These are phyloP conservation scores for Microplitis deprimator DNA, from an alignment of 2,888 invertebrate genomes.

Conservation along the genomic window DNA sequence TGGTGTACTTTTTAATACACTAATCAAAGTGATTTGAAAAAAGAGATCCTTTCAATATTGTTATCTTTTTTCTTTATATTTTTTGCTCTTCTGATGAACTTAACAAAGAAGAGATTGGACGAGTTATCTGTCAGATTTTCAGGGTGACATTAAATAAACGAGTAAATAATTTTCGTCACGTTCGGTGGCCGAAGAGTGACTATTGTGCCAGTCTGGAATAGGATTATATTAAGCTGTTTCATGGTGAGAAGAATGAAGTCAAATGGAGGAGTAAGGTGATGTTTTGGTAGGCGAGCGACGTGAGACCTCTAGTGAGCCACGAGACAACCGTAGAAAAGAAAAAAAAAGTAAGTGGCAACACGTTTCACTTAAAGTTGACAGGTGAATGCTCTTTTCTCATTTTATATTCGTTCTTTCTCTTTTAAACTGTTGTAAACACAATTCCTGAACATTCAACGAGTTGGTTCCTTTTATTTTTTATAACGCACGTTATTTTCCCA, in stretches of 20 bases:
- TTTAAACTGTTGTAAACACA: constrained; percentile 24
- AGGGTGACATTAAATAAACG: constrained; percentile 66
- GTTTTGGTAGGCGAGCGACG: constrained; percentile 68
- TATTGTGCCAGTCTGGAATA: constrained; percentile 63
- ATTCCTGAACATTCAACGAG: constrained; percentile 11
- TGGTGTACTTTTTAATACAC: constrained; percentile 4
- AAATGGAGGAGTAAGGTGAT: constrained; percentile 67
- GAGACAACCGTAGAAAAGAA: constrained; percentile 44
- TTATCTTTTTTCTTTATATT: neutral
- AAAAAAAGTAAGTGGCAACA: constrained; percentile 33
- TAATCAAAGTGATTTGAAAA: constrained; percentile 29
- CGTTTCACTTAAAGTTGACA: constrained; percentile 60
- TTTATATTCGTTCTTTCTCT: constrained; percentile 5
- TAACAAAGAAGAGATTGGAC: constrained; percentile 19
- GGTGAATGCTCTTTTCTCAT: constrained; percentile 64
- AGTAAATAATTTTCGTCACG: constrained; percentile 71
- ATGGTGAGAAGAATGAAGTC: constrained; percentile 67
- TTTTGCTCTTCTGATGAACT: constrained; percentile 37
- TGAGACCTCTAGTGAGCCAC: constrained; percentile 56
- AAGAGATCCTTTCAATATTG: constrained; percentile 15
- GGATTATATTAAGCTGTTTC: constrained; percentile 72
- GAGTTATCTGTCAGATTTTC: constrained; percentile 34
- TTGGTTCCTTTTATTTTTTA: constrained; percentile 3
- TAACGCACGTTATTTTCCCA: constrained; percentile 5
- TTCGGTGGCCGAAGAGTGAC: constrained; percentile 57